Evolutionary conservation across 1,140 invertebrate genomes (phyloP).

Genomic region (Pachyrhynchus sulphureomaculatus): DNA sequence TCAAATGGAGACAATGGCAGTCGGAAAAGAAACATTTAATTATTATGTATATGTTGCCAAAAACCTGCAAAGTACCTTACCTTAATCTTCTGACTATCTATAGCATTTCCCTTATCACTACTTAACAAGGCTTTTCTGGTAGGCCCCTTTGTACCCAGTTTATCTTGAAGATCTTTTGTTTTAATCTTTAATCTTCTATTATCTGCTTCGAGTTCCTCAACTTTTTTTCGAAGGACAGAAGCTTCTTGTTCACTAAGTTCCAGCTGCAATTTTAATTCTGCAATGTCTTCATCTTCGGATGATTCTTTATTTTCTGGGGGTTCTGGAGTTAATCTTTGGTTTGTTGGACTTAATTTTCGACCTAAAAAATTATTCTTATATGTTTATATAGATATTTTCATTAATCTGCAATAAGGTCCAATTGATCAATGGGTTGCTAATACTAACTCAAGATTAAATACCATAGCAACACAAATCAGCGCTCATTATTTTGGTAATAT

Average conservation of each 20-base stretch:
- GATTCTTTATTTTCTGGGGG: slow-evolving; percentile 68
- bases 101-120: slow-evolving; percentile 44
- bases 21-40: too few relatives aligned
- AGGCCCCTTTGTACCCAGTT: slow-evolving; percentile 54
- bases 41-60: too few relatives aligned
- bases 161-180: slow-evolving; percentile 75
- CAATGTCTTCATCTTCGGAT: slow-evolving; percentile 73
- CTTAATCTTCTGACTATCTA: slow-evolving; percentile 70
- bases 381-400: too few relatives aligned
- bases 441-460: too few relatives aligned
- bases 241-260: slow-evolving; percentile 90
- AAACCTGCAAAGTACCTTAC: slow-evolving; percentile 41
- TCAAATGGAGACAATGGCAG: too few relatives aligned
- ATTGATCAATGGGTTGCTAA: too few relatives aligned
- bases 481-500: too few relatives aligned
- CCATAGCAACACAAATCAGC: too few relatives aligned
- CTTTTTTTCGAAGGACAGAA: slow-evolving; percentile 74
- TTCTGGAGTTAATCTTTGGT: slow-evolving; percentile 62
- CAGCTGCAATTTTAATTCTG: slow-evolving; percentile 74
- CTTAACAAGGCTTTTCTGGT: slow-evolving; percentile 49
- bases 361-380: slow-evolving; percentile 50
- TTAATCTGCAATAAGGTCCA: too few relatives aligned
- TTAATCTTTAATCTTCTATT: slow-evolving; percentile 74
- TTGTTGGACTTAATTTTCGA: slow-evolving; percentile 65
- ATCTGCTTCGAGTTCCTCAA: slow-evolving; percentile 81